A percentile compares a stretch with the other conserved stretches of the same genome.
Evolutionary conservation across 2,113 vertebrate species (phyloP).

Genomic region (Catharus minimus): DNA sequence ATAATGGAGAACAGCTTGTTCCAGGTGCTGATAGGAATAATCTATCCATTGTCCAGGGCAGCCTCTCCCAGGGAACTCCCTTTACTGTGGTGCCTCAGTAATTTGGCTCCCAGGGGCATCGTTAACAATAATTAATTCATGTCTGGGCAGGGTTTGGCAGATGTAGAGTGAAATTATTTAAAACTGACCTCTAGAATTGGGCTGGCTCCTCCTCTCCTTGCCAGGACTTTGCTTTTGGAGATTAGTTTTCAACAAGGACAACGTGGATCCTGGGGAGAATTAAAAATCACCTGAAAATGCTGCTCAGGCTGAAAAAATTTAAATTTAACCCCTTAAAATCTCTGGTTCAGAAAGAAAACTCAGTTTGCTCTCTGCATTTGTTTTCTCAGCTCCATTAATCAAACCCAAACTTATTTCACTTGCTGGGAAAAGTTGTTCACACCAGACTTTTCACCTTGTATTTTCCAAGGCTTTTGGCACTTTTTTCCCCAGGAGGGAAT

Average conservation of each 20-base stretch:
- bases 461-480: background rate
- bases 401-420: background rate
- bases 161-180: background rate
- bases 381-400: background rate
- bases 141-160: background rate
- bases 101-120: background rate
- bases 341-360: background rate
- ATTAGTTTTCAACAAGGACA: background rate
- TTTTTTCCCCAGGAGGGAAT: background rate
- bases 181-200: background rate
- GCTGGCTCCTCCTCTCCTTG: background rate
- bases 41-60: background rate
- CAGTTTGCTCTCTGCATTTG: background rate
- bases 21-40: background rate
- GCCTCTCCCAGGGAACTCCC: constrained; percentile 17
- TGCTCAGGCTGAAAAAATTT: background rate
- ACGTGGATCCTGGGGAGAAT: fast-evolving
- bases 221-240: background rate
- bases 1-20: background rate
- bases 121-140: background rate
- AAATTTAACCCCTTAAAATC: background rate
- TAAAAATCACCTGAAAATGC: background rate
- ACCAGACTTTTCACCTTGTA: background rate
- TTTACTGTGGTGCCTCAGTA: background rate
- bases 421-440: background rate